Evolutionary conservation across 1,140 invertebrate species (phyloP).

Genomic region (Manduca sexta): DNA sequence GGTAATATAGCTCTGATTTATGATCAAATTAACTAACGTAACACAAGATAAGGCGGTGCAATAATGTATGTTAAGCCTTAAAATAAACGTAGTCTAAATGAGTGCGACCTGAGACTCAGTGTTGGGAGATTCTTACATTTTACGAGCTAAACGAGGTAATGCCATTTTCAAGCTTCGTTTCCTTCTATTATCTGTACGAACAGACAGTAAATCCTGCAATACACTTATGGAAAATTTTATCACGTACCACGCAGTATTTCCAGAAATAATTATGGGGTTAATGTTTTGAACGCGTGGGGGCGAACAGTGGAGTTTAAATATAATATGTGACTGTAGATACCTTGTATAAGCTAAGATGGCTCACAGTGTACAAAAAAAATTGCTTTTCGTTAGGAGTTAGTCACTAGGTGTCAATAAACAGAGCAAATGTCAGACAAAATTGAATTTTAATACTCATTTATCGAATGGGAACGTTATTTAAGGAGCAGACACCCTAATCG

Average conservation of each 20-base stretch:
- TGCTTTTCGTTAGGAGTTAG: too few relatives aligned
- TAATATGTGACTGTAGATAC: too few relatives aligned
- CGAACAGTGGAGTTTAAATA: too few relatives aligned
- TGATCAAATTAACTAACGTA: too few relatives aligned
- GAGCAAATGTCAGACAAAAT: background rate
- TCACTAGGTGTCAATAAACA: too few relatives aligned
- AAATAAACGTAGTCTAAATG: constrained; percentile 11
- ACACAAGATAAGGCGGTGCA: too few relatives aligned
- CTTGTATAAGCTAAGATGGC: too few relatives aligned
- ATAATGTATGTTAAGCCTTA: background rate
- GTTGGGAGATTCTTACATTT: constrained; percentile 21
- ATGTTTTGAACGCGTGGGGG: too few relatives aligned
- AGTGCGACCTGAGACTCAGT: constrained; percentile 15
- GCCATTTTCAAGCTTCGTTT: constrained; percentile 30
- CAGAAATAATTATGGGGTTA: too few relatives aligned
- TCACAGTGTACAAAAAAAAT: too few relatives aligned
- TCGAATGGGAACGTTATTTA: background rate
- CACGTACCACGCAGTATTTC: constrained; percentile 1
- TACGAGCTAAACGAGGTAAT: constrained; percentile 27
- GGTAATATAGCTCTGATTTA: too few relatives aligned
- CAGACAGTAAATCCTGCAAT: constrained; percentile 22
- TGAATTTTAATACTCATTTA: background rate
- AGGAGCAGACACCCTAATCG: background rate
- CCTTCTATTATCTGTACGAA: constrained; percentile 30
- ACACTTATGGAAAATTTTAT: constrained; percentile 17